Percentiles rank a stretch among this genome's conserved stretches.
These are phyloP conservation scores for Solenodon paradoxus DNA, from an alignment of 2,113 vertebrate genomes.

Conservation along the genomic window DNA sequence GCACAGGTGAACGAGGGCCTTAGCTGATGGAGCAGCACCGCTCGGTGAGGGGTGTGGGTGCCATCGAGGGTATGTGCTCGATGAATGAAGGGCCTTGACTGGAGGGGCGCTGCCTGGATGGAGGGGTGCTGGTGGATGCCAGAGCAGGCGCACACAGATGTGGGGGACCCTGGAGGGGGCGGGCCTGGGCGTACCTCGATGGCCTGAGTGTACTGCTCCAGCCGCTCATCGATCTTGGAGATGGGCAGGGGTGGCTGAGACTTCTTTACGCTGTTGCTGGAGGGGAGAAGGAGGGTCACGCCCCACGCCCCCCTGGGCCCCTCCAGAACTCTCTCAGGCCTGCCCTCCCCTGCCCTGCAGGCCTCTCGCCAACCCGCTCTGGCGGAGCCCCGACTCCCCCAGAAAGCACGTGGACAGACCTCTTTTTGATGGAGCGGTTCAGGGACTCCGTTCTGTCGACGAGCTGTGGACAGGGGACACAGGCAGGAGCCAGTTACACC, in stretches of 20 bases:
- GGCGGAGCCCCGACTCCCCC: background rate
- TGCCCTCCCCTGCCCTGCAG: background rate
- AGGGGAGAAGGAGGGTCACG: background rate
- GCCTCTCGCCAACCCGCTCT: background rate
- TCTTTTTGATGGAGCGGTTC: conserved; percentile 89
- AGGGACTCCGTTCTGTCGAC: conserved; percentile 88
- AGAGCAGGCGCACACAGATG: background rate
- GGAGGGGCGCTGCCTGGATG: accelerated
- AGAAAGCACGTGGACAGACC: conserved; percentile 77
- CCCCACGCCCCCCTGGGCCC: accelerated
- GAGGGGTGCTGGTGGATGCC: too few relatives aligned
- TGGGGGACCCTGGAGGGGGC: background rate
- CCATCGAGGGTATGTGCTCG: background rate
- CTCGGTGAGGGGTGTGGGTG: background rate
- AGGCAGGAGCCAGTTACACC: background rate
- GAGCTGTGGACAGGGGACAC: conserved; percentile 81
- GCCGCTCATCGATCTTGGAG: conserved; percentile 89
- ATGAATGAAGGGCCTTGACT: background rate
- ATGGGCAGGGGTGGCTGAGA: conserved; percentile 82
- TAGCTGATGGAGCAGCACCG: background rate
- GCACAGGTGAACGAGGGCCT: too few relatives aligned
- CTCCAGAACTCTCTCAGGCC: background rate
- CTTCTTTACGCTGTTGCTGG: conserved; percentile 88
- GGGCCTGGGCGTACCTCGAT: conserved; percentile 85
- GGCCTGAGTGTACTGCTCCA: conserved; percentile 94